Conservation (phyloP, 2,888 invertebrate species). For the Drosophila merina region DNA sequence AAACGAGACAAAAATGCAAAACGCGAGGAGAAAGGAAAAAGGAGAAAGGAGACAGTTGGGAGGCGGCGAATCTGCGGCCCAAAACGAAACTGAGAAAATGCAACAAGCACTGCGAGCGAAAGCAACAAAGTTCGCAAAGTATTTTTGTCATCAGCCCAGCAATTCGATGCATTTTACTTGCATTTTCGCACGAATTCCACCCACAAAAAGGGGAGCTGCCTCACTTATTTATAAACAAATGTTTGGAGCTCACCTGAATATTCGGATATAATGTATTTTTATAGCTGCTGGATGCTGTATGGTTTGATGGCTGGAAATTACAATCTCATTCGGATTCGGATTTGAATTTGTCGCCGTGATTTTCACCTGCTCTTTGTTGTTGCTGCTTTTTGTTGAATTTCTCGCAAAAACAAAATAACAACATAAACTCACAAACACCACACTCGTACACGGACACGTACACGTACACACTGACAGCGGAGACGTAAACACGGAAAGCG, state of each 20-base stretch:
- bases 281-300: constrained; percentile 9
- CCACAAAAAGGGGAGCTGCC: constrained; percentile 6
- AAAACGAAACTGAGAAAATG: constrained; percentile 27
- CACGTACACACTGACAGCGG: constrained; percentile 28
- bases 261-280: constrained; percentile 17
- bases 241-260: constrained; percentile 52
- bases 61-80: constrained; percentile 21
- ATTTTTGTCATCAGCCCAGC: constrained; percentile 70
- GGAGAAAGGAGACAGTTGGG: constrained; percentile 7
- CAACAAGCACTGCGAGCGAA: constrained; percentile 26
- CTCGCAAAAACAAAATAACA: constrained; percentile 55
- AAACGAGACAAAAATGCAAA: constrained; percentile 17
- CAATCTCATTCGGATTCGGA: constrained; percentile 27
- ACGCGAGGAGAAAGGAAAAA: neutral
- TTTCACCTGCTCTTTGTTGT: constrained; percentile 7
- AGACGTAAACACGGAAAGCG: constrained; percentile 27
- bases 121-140: constrained; percentile 31
- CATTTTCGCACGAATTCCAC: constrained; percentile 49
- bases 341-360: constrained; percentile 12
- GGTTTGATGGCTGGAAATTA: constrained; percentile 22
- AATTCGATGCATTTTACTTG: constrained; percentile 62
- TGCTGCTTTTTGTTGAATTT: constrained; percentile 22
- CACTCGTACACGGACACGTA: constrained; percentile 22
- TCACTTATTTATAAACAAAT: constrained; percentile 46
- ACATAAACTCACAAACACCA: constrained; percentile 64